Percentiles rank a stretch among this genome's conserved stretches.
Evolutionary conservation across 2,888 invertebrate genomes (phyloP).

Genomic region (Galeopsomyia nigrocyanea): DNA sequence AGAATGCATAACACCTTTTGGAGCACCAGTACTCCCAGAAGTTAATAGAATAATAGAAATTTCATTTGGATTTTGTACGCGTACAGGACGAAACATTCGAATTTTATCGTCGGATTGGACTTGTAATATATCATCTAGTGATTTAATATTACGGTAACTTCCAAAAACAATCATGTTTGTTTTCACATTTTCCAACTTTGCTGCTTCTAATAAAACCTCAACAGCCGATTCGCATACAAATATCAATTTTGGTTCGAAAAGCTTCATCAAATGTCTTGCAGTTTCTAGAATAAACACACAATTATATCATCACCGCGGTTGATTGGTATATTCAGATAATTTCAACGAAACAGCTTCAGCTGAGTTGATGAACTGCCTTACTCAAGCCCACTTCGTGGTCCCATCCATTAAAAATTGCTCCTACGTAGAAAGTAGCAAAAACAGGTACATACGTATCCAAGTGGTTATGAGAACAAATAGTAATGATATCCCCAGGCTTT

Average conservation of each 20-base stretch:
- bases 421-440: no score
- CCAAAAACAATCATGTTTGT: conserved; percentile 54
- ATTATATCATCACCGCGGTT: no score
- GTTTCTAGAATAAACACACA: no score
- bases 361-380: no score
- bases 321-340: no score
- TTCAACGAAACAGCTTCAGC: no score
- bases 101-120: conserved; percentile 37
- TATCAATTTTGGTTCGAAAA: conserved; percentile 57
- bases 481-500: no score
- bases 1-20: conserved; percentile 58
- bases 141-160: conserved; percentile 43
- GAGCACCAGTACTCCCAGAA: conserved; percentile 61
- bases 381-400: no score
- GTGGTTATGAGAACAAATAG: no score
- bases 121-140: conserved; percentile 51
- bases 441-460: no score
- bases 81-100: conserved; percentile 15
- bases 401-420: no score
- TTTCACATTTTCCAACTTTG: conserved; percentile 48
- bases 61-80: conserved; percentile 42
- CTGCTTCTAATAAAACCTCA: conserved; percentile 37
- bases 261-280: conserved; percentile 52
- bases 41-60: conserved; percentile 58
- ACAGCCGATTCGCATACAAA: conserved; percentile 50